A percentile compares a stretch with the other conserved stretches of the same genome.
These are phyloP conservation scores for Micrasema minimum DNA, from an alignment of 1,140 invertebrate species.

Conservation along the genomic window DNA sequence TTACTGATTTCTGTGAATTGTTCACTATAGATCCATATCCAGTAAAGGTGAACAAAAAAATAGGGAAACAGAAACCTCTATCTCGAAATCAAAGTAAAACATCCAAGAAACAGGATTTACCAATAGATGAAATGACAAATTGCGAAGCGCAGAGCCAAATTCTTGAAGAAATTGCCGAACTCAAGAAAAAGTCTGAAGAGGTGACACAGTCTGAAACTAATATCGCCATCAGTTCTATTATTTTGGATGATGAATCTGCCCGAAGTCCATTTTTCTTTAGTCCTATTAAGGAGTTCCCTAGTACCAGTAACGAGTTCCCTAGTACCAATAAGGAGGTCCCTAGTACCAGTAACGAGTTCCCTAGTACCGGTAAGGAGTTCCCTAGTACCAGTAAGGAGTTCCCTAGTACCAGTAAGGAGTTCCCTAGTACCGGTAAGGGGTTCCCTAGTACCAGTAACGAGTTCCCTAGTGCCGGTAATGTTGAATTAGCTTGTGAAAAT, in stretches of 20 bases:
- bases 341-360: background rate
- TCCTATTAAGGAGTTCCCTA: constrained; percentile 6
- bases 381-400: constrained; percentile 2
- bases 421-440: background rate
- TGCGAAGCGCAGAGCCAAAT: background rate
- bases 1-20: constrained; percentile 12
- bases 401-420: background rate
- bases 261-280: constrained; percentile 16
- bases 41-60: background rate
- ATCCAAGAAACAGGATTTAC: constrained; percentile 5
- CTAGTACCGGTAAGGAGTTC: constrained; percentile 1
- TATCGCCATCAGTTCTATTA: constrained; percentile 7
- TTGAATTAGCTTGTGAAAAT: constrained; percentile 14
- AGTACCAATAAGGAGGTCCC: constrained; percentile 2
- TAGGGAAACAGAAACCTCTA: background rate
- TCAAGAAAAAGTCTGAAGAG: background rate
- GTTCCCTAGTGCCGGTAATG: background rate
- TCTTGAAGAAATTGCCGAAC: constrained; percentile 6
- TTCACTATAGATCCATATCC: constrained; percentile 7
- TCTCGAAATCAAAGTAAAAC: too few relatives aligned
- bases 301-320: background rate
- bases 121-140: constrained; percentile 21
- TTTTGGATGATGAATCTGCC: background rate
- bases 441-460: too few relatives aligned
- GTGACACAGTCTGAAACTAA: constrained; percentile 5